Percentiles rank a stretch among this genome's conserved stretches.
Evolutionary conservation across 1,140 invertebrate genomes (phyloP).

Genomic region (Tetragnatha versicolor): DNA sequence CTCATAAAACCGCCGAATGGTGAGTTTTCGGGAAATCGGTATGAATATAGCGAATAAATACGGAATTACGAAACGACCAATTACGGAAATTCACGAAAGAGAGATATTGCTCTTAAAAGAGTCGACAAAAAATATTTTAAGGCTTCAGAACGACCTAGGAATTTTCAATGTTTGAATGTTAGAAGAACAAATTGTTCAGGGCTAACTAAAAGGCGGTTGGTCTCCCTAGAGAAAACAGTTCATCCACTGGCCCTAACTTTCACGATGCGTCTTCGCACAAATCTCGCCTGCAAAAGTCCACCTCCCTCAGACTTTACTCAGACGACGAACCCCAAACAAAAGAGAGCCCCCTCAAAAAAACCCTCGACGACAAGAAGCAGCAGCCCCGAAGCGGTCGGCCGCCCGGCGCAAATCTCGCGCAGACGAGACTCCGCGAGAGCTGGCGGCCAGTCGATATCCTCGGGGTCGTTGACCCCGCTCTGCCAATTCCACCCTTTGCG

Average conservation of each 20-base stretch:
- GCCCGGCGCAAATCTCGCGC: not conserved
- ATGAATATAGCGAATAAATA: too few relatives aligned
- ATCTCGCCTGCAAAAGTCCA: not conserved
- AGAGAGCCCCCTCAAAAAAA: not conserved
- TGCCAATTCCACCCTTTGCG: constrained; percentile 12
- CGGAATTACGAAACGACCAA: too few relatives aligned
- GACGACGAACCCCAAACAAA: not conserved
- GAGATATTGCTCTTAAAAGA: too few relatives aligned
- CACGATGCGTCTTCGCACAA: not conserved
- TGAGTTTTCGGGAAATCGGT: too few relatives aligned
- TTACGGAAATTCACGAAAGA: too few relatives aligned
- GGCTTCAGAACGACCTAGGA: too few relatives aligned
- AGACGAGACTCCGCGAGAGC: constrained; percentile 24
- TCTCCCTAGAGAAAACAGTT: too few relatives aligned
- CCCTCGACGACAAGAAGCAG: not conserved
- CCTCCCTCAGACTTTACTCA: not conserved
- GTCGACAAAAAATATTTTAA: too few relatives aligned
- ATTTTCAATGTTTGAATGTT: too few relatives aligned
- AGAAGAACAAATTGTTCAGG: too few relatives aligned
- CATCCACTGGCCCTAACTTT: not conserved
- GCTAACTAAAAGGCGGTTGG: too few relatives aligned
- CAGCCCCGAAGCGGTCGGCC: not conserved
- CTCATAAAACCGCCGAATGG: too few relatives aligned
- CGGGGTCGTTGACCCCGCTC: constrained; percentile 15
- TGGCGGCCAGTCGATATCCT: constrained; percentile 30